Conservation (phyloP, 2,888 invertebrate species). For the Gymnoscelis rufifasciata region DNA sequence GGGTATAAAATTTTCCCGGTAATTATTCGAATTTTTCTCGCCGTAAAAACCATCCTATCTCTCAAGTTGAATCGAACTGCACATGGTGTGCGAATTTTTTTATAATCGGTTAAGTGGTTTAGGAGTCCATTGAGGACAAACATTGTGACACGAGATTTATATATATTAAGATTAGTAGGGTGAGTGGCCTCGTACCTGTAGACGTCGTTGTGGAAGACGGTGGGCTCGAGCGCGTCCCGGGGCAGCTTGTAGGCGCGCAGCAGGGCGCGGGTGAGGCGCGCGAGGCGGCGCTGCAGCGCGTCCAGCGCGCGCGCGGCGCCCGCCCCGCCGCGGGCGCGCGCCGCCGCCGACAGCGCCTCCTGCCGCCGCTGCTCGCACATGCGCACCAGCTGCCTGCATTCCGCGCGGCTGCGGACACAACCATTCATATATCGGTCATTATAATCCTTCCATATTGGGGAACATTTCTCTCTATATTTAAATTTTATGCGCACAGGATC, state of each 20-base stretch:
- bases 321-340: conserved; percentile 77
- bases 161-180: too few species aligned
- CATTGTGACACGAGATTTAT: too few species aligned
- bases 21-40: too few species aligned
- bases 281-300: conserved; percentile 83
- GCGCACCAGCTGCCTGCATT: conserved; percentile 87
- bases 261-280: conserved; percentile 85
- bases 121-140: too few species aligned
- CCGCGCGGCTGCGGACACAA: conserved; percentile 79
- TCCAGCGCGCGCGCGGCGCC: conserved; percentile 78
- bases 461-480: too few species aligned
- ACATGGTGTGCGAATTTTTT: too few species aligned
- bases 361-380: conserved; percentile 89
- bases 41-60: too few species aligned
- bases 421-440: background rate
- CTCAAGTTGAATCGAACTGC: too few species aligned
- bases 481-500: too few species aligned
- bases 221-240: conserved; percentile 86
- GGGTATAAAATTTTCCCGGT: too few species aligned
- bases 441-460: too few species aligned
- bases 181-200: conserved; percentile 68
- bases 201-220: conserved; percentile 88
- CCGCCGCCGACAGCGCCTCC: conserved; percentile 50
- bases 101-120: too few species aligned
- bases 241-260: conserved; percentile 86